phyloP scores from a whole-genome alignment of 2,113 vertebrate genomes.

The Percopsis transmontana region DNA sequence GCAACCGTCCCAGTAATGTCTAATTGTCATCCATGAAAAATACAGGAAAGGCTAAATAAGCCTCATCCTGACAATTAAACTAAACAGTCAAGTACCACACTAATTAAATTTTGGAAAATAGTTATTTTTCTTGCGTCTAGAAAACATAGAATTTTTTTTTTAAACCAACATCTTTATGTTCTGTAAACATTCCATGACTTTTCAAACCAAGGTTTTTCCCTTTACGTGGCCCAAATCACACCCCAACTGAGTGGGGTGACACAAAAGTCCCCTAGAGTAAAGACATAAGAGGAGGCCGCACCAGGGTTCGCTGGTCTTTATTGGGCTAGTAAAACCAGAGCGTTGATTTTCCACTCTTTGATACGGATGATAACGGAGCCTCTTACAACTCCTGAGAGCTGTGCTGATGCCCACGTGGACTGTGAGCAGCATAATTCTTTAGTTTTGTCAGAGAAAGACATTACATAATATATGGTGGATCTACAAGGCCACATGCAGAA shows the following conservation, averaged over 20 bases:
- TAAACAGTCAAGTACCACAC: not conserved
- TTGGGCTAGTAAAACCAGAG: slow-evolving; percentile 18
- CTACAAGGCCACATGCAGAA: not conserved
- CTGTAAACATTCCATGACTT: slow-evolving; percentile 38
- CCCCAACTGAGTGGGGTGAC: slow-evolving; percentile 14
- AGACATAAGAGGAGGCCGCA: slow-evolving; percentile 9
- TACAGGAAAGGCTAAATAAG: too few relatives aligned
- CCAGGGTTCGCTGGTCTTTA: slow-evolving; percentile 19
- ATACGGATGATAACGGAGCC: not conserved
- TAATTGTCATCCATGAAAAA: too few relatives aligned
- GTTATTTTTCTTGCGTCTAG: slow-evolving; percentile 4
- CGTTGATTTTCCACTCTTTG: slow-evolving; percentile 28
- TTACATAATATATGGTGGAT: not conserved
- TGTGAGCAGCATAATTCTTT: too few relatives aligned
- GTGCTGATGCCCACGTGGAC: not conserved
- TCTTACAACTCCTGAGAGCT: not conserved
- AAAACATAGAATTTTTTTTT: slow-evolving; percentile 32
- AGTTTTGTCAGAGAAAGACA: not conserved
- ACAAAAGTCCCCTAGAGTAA: slow-evolving; percentile 17
- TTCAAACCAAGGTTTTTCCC: slow-evolving; percentile 11
- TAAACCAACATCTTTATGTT: slow-evolving; percentile 27
- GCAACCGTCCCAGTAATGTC: too few relatives aligned
- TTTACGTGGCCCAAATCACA: slow-evolving; percentile 27
- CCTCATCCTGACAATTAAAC: too few relatives aligned
- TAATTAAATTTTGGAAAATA: slow-evolving; percentile 11